phyloP scores from a whole-genome alignment of 2,113 vertebrate genomes.

The Cephalopterus ornatus region DNA sequence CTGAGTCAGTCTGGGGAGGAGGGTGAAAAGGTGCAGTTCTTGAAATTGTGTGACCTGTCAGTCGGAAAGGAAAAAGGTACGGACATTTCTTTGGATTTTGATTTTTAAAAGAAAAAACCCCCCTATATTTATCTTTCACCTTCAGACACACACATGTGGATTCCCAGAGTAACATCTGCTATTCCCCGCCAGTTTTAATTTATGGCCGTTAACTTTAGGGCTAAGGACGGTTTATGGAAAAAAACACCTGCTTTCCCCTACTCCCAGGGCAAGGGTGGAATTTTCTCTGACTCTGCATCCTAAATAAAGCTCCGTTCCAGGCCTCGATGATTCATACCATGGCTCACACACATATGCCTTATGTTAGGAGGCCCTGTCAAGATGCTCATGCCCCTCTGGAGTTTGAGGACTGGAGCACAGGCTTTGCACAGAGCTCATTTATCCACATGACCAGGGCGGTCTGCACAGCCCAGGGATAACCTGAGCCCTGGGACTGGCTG shows the following conservation, averaged over 20 bases:
- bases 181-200: slow-evolving; percentile 29
- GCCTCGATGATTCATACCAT: slow-evolving; percentile 48
- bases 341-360: slow-evolving; percentile 54
- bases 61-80: not conserved
- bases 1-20: rapidly evolving
- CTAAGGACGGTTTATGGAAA: slow-evolving; percentile 72
- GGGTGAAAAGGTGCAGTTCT: not conserved
- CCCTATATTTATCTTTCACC: not conserved
- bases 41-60: rapidly evolving
- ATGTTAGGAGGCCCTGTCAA: slow-evolving; percentile 59
- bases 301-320: slow-evolving; percentile 54
- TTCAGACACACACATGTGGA: not conserved
- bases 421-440: not conserved
- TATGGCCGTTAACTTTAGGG: slow-evolving; percentile 44
- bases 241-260: slow-evolving; percentile 69
- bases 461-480: not conserved
- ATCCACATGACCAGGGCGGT: not conserved
- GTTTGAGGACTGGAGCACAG: not conserved
- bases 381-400: not conserved
- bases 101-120: not conserved
- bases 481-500: not conserved
- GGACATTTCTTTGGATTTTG: not conserved
- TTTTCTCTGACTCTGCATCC: slow-evolving; percentile 62
- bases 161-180: slow-evolving; percentile 51
- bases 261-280: slow-evolving; percentile 55